phyloP scores from a whole-genome alignment of 2,113 vertebrate species.

The Trematocara zebra region DNA sequence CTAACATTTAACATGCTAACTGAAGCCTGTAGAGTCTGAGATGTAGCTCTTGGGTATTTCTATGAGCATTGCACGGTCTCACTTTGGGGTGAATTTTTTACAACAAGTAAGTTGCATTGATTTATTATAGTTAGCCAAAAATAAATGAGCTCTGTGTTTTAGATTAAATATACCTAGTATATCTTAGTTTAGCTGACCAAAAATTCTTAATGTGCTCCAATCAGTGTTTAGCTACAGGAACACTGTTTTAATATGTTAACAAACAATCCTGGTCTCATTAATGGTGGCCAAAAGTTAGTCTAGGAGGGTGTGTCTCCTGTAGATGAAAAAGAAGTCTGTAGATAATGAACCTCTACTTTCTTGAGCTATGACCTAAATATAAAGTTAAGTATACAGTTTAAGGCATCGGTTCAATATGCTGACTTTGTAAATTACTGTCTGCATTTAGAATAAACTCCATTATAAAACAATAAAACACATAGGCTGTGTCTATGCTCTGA shows the following conservation, averaged over 20 bases:
- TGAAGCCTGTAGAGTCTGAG: neutral
- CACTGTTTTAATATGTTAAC: neutral
- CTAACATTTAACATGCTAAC: neutral
- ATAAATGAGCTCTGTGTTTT: neutral
- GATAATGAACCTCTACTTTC: neutral
- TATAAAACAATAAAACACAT: neutral
- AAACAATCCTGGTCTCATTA: neutral
- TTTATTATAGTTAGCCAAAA: neutral
- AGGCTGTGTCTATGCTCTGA: neutral
- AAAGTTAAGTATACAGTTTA: neutral
- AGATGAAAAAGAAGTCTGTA: neutral
- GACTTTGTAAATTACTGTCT: neutral
- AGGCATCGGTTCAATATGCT: neutral
- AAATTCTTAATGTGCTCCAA: neutral
- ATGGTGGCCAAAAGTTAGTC: neutral
- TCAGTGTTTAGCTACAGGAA: neutral
- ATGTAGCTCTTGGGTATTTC: neutral
- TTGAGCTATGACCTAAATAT: neutral
- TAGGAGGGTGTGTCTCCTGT: neutral
- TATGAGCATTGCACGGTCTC: neutral
- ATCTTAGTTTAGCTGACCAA: neutral
- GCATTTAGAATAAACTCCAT: neutral
- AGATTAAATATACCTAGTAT: neutral
- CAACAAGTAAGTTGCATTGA: neutral
- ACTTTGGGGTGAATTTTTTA: neutral